A percentile compares a stretch with the other conserved stretches of the same genome.
Conservation (phyloP, 2,113 vertebrate genomes). For the Phasianus colchicus region DNA sequence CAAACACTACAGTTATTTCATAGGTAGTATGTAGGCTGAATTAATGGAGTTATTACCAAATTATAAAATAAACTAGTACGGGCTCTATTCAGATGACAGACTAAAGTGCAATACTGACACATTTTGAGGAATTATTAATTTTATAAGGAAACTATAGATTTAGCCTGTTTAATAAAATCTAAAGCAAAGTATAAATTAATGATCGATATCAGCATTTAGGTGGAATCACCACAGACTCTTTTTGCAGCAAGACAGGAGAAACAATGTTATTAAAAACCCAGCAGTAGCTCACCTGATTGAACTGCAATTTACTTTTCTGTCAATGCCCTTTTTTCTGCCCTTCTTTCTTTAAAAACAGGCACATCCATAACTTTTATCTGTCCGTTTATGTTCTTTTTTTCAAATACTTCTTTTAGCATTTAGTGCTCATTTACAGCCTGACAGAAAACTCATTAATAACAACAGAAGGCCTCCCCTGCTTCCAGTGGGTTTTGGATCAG, state of each 20-base stretch:
- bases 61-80: not conserved
- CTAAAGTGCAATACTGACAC: not conserved
- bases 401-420: not conserved
- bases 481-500: constrained; percentile 14
- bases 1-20: not conserved
- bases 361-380: not conserved
- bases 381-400: not conserved
- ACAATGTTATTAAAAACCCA: not conserved
- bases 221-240: not conserved
- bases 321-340: not conserved
- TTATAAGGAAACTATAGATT: not conserved
- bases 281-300: not conserved
- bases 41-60: not conserved
- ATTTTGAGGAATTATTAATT: not conserved
- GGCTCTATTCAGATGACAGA: not conserved
- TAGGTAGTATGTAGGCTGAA: not conserved
- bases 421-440: not conserved
- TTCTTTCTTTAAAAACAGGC: not conserved
- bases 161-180: not conserved
- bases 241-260: not conserved
- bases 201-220: not conserved
- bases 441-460: not conserved
- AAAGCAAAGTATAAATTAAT: not conserved
- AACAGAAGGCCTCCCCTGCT: not conserved
- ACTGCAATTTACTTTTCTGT: not conserved